Conservation (phyloP, 2,888 invertebrate species). For the Pristionchus mayeri region DNA sequence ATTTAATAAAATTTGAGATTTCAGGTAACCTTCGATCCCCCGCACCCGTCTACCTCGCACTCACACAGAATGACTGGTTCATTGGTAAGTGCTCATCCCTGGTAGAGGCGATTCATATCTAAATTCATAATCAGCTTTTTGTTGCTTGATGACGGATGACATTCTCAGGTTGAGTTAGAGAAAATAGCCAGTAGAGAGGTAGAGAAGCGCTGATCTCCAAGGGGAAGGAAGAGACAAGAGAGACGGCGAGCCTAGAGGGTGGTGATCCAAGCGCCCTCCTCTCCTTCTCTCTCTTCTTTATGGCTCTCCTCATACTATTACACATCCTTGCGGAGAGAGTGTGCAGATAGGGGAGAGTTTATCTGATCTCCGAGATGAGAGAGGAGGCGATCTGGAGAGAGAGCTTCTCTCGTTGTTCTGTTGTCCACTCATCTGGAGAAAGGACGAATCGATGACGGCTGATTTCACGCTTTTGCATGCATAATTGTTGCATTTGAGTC, state of each 20-base stretch:
- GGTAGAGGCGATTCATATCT: not conserved
- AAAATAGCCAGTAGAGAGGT: not conserved
- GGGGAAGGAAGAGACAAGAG: not conserved
- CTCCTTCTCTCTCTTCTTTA: slow-evolving; percentile 28
- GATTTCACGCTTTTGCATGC: not conserved
- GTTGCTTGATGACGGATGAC: not conserved
- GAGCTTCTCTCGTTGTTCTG: slow-evolving; percentile 10
- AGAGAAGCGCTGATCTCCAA: not conserved
- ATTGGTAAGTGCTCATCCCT: not conserved
- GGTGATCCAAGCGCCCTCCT: slow-evolving; percentile 28
- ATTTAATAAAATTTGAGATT: too few relatives aligned
- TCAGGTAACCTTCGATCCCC: too few relatives aligned
- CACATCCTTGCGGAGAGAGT: not conserved
- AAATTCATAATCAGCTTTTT: not conserved
- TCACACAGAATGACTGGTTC: not conserved
- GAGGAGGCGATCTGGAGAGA: slow-evolving; percentile 10
- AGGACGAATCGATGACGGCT: slow-evolving; percentile 30
- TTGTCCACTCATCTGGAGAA: slow-evolving; percentile 31
- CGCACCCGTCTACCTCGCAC: not conserved
- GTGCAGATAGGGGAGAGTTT: slow-evolving; percentile 15
- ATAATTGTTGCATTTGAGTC: too few relatives aligned
- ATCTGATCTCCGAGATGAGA: not conserved
- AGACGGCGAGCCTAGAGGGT: not conserved
- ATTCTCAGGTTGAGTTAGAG: not conserved
- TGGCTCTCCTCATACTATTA: slow-evolving; percentile 25